These are phyloP conservation scores for Sinelater perroti DNA, from an alignment of 2,888 invertebrate species.

Conservation along the genomic window DNA sequence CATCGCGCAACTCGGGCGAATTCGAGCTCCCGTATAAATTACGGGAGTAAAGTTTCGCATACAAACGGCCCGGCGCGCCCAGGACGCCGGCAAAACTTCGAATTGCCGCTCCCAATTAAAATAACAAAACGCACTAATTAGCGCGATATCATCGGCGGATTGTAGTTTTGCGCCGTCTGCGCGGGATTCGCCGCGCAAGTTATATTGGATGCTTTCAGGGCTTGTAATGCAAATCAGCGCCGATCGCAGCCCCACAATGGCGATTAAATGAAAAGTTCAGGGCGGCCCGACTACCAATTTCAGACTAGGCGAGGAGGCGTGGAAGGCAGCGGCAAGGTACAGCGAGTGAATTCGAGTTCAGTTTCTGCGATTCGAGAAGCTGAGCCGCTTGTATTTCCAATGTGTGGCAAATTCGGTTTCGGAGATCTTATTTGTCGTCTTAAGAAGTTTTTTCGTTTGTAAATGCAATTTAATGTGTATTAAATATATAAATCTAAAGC, in stretches of 20 bases:
- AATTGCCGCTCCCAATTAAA: constrained; percentile 10
- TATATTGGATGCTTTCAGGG: constrained; percentile 25
- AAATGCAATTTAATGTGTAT: too few species aligned
- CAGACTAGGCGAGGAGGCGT: constrained; percentile 8
- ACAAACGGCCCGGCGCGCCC: background rate
- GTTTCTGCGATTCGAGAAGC: too few species aligned
- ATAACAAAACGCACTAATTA: constrained; percentile 8
- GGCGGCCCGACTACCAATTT: constrained; percentile 8
- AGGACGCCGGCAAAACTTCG: background rate
- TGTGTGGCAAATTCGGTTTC: too few species aligned
- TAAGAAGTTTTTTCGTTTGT: too few species aligned
- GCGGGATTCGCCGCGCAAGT: constrained; percentile 13
- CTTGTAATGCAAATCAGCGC: constrained; percentile 30
- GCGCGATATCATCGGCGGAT: constrained; percentile 4
- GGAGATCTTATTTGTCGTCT: too few species aligned
- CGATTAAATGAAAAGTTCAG: constrained; percentile 24
- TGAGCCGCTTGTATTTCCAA: too few species aligned
- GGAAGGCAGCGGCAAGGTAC: background rate
- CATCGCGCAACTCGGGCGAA: background rate
- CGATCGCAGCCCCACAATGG: constrained; percentile 27
- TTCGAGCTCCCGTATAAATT: background rate
- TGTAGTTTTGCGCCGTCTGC: background rate
- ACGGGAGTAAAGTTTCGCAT: background rate
- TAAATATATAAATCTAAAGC: too few species aligned
- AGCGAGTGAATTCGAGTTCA: background rate